Percentiles rank a stretch among this genome's conserved stretches.
These are phyloP conservation scores for Heterocephalus glaber DNA, from an alignment of 2,113 vertebrate species.

Conservation along the genomic window DNA sequence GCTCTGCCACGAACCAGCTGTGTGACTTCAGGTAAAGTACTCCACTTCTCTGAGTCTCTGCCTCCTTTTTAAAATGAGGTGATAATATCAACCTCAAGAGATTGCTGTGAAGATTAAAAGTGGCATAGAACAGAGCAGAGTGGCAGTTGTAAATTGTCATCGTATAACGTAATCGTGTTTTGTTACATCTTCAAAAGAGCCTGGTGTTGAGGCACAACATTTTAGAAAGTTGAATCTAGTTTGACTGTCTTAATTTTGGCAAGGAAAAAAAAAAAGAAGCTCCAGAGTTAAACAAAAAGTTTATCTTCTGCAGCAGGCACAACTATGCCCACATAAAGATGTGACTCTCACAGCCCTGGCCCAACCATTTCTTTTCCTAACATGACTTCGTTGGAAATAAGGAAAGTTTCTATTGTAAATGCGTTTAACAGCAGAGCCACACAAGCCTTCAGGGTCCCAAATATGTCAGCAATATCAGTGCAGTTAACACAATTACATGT, in stretches of 20 bases:
- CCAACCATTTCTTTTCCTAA: background rate
- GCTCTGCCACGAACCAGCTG: background rate
- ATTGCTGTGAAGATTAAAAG: background rate
- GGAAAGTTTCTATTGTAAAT: background rate
- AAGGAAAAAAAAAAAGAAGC: background rate
- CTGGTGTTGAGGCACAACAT: background rate
- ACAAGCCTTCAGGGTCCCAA: background rate
- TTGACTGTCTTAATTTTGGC: background rate
- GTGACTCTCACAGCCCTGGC: background rate
- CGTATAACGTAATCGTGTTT: background rate
- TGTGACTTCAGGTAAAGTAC: background rate
- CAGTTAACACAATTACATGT: fast-evolving
- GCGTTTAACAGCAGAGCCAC: slow-evolving; percentile 9
- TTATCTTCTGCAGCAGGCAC: background rate
- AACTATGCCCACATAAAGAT: background rate
- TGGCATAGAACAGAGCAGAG: background rate
- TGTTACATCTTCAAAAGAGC: background rate
- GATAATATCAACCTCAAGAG: background rate
- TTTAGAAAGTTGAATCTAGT: background rate
- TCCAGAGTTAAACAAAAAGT: background rate
- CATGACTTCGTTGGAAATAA: background rate
- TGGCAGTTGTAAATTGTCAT: background rate
- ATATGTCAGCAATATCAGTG: background rate
- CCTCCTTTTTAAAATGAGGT: background rate
- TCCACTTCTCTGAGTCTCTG: slow-evolving; percentile 1